These are phyloP conservation scores for Sciurus vulgaris DNA, from an alignment of 2,797 vertebrate species.

Conservation along the genomic window DNA sequence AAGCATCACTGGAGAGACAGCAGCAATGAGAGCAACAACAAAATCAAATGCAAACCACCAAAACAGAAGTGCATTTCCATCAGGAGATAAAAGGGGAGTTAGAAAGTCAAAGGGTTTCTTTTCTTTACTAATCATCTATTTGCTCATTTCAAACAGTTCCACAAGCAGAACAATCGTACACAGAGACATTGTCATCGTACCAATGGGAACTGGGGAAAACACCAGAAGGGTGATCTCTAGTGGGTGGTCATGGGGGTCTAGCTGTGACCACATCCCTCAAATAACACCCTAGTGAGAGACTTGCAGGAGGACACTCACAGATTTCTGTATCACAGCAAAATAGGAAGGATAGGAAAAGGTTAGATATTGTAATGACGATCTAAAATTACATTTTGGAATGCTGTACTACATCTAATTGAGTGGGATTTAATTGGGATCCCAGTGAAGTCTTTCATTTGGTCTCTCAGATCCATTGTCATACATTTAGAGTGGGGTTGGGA, in stretches of 20 bases:
- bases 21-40: not conserved
- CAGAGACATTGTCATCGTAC: not conserved
- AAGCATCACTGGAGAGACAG: not conserved
- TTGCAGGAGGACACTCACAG: not conserved
- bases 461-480: not conserved
- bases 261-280: not conserved
- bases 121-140: not conserved
- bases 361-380: not conserved
- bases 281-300: not conserved
- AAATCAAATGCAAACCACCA: not conserved
- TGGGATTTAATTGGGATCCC: not conserved
- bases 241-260: not conserved
- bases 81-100: not conserved
- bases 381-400: not conserved
- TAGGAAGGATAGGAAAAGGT: not conserved
- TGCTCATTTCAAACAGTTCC: not conserved
- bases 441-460: not conserved
- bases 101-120: not conserved
- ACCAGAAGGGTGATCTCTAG: not conserved
- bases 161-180: not conserved
- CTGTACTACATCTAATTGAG: not conserved
- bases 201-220: fast-evolving
- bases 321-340: not conserved
- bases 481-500: fast-evolving
- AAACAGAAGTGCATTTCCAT: not conserved